Evolutionary conservation across 2,888 invertebrate species (phyloP), one percentile per base, ranked within the genome.

Genomic region (Brachypterus glaber): DNA sequence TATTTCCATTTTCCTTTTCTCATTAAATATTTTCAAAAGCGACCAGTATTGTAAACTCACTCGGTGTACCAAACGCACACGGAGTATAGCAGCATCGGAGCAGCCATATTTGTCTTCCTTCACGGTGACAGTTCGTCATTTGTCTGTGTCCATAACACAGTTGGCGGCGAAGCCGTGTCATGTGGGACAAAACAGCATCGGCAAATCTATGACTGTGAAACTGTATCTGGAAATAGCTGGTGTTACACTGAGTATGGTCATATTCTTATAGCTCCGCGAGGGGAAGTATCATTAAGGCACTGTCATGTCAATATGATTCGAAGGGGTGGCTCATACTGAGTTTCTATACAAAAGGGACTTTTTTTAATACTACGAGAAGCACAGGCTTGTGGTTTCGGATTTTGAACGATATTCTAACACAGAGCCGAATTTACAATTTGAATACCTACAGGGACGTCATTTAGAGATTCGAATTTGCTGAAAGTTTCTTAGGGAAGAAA

Each of bases 41-140:
- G 61, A 60, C 59, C 46, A 11, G 12, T 57, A 58, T 59, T 59
- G 60, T 58, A 59, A n/a, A n/a, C n/a, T n/a, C n/a, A n/a, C n/a
- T n/a, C n/a, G n/a, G n/a, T n/a, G 58, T 58, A 60, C 59, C 57
- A 55, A 58, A 52, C 54, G 55, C 53, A 58, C 59, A 60, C 60
- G 59, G 60, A 62, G 62, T 59, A 61, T 59, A 27, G n/a, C n/a
- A 58, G 59, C 60, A 52, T 52, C 60, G 59, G 58, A 60, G 63
- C 63, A 59, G 64, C 65, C 66, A 66, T 67, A 68, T 68, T 66
- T 64, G 66, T 68, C 68, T 68, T 67, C 66, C 64, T 68, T 66
- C 64, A 60, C 65, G 67, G 62, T 66, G 68, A 67, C 68, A 67
- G 64, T 66, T 62, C 67, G 66, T 68, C 67, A 68, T 68, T 67